A percentile compares a stretch with the other conserved stretches of the same genome.
Evolutionary conservation across 2,113 vertebrate species (phyloP).

Genomic region (Siniperca knerii): DNA sequence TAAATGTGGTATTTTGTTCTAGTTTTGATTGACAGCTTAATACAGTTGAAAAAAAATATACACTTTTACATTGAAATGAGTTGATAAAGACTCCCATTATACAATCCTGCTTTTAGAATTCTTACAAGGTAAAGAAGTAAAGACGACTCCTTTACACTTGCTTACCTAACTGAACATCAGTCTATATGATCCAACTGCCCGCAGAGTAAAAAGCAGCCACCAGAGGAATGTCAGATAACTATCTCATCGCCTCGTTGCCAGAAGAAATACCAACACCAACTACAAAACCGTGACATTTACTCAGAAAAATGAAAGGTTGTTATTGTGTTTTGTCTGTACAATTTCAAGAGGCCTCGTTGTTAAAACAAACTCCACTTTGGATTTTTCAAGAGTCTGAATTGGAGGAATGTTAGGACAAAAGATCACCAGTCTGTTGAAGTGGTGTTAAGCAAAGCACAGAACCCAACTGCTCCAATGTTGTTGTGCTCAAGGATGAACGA

Average conservation of each 20-base stretch:
- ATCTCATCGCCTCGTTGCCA: slow-evolving; percentile 46
- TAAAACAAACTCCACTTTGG: slow-evolving; percentile 11
- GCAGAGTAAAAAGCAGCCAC: neutral
- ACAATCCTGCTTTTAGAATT: neutral
- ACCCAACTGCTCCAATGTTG: neutral
- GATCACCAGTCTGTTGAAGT: neutral
- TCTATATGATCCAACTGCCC: neutral
- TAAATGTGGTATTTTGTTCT: neutral
- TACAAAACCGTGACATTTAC: slow-evolving; percentile 26
- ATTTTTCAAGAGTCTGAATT: neutral
- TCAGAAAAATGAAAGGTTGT: neutral
- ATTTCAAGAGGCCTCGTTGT: neutral
- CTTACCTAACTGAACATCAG: slow-evolving; percentile 6
- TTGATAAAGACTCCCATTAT: neutral
- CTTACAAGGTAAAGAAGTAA: neutral
- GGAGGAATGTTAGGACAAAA: neutral
- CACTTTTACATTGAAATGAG: neutral
- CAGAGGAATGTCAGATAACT: slow-evolving; percentile 63
- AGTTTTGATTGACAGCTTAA: neutral
- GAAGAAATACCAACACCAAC: slow-evolving; percentile 67
- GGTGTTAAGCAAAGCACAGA: too few species aligned
- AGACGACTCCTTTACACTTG: neutral
- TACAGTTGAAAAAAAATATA: neutral
- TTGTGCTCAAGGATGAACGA: neutral
- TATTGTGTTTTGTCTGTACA: slow-evolving; percentile 56